These are phyloP conservation scores for Helicoverpa assulta DNA, from an alignment of 2,888 invertebrate genomes.

Conservation along the genomic window DNA sequence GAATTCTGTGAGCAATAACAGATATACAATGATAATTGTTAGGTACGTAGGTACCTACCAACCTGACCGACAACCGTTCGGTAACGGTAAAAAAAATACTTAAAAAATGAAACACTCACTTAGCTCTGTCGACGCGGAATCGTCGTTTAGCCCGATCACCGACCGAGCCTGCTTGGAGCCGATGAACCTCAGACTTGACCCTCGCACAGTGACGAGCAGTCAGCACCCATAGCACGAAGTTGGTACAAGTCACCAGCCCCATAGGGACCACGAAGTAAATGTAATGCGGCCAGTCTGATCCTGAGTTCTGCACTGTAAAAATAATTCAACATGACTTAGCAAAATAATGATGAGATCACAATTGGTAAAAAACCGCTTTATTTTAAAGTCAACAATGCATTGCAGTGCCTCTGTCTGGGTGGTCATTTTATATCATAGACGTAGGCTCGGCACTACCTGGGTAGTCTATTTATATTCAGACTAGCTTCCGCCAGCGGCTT, in stretches of 20 bases:
- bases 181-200: slow-evolving; percentile 93
- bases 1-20: slow-evolving; percentile 4
- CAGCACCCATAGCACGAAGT: slow-evolving; percentile 92
- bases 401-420: too few species aligned
- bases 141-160: slow-evolving; percentile 90
- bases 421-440: too few species aligned
- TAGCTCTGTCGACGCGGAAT: slow-evolving; percentile 92
- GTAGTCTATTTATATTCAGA: too few species aligned
- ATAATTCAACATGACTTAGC: slow-evolving; percentile 6
- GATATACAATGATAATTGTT: not conserved
- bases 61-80: not conserved
- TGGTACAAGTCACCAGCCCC: slow-evolving; percentile 91
- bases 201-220: slow-evolving; percentile 93
- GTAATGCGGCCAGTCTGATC: slow-evolving; percentile 85
- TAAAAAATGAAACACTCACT: slow-evolving; percentile 82
- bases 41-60: not conserved
- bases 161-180: slow-evolving; percentile 91
- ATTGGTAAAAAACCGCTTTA: not conserved
- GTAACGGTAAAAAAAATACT: slow-evolving; percentile 3
- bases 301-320: slow-evolving; percentile 80
- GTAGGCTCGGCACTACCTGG: too few species aligned
- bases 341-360: not conserved
- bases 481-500: too few species aligned
- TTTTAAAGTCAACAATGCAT: slow-evolving; percentile 2
- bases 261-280: slow-evolving; percentile 92